Base-by-base conservation (phyloP, 2,888 invertebrate genomes). In the Coelopa pilipes region DNA sequence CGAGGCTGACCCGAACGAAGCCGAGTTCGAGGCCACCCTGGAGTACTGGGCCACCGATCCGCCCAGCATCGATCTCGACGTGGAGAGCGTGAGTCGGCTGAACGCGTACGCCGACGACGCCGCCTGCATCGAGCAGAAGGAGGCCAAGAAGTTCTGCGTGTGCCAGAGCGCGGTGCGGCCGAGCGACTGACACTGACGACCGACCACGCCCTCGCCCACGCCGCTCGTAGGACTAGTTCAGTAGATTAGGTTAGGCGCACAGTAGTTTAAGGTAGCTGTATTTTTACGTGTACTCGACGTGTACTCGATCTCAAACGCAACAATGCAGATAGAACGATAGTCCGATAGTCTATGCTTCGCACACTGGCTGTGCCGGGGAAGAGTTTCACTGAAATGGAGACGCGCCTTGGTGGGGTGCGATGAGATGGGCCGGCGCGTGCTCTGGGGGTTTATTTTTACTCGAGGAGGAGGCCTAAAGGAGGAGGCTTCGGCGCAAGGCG, bases 31-130 rank as follows among this genome's bases (percentile, higher is more conserved):
- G 34, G 74, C 77, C 19, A 78, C 79, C 10, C 2, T 63, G 76
- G 1, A 7, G 12, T 24, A 11, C n/a, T 70, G 4, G 10, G 59
- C 10, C 60, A 76, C 12, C 53, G 10, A 53, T 2, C 53, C 13
- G 24, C 76, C 15, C 4, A 57, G 0, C 15, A 15, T 21, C 21
- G 60, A 24, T 34, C 24, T 62, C 15, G 60, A 62, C 3, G 67
- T 77, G 45, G 91, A 90, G 15, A 87, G 89, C 60, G 87, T 92
- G 1, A 92, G 91, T 84, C 87, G 91, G 60, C 80, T 90, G 15
- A 90, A 90, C 80, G 82, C 76, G 17, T 91, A 90, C 80, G 80
- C 79, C 15, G 79, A 82, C 9, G 88, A 89, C 79, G 88, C 89
- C 75, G 78, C 80, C 4, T 91, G 90, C 80, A 86, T 89, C n/a